These are phyloP conservation scores for Scolopax rusticola DNA, from an alignment of 2,797 vertebrate genomes.

Conservation along the genomic window DNA sequence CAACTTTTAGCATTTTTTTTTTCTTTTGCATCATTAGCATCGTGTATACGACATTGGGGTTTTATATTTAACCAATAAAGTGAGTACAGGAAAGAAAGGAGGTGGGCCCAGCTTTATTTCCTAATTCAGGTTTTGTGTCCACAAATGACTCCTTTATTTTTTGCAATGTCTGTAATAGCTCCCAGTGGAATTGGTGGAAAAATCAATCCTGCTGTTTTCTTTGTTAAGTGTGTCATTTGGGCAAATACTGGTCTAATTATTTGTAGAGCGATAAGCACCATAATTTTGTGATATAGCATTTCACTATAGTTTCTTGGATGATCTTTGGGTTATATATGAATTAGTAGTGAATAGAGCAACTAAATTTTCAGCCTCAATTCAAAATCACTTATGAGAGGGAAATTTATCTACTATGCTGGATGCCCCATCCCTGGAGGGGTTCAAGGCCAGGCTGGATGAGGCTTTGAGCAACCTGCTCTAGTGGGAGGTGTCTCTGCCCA, in stretches of 20 bases:
- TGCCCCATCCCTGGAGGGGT: no score
- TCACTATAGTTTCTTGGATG: background rate
- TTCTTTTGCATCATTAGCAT: background rate
- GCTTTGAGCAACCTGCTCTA: no score
- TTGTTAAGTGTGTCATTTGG: background rate
- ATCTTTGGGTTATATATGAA: background rate
- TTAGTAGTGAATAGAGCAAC: background rate
- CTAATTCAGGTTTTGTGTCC: background rate
- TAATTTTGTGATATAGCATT: background rate
- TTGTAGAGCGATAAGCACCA: background rate
- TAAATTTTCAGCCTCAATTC: background rate
- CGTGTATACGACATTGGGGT: background rate
- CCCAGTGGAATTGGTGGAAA: background rate
- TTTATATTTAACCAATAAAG: background rate
- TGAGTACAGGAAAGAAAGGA: background rate
- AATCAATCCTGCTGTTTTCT: background rate
- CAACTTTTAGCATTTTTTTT: background rate
- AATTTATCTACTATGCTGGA: background rate
- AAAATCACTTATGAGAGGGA: background rate
- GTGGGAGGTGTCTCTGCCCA: no score
- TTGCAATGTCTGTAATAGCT: background rate
- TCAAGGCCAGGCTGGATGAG: no score
- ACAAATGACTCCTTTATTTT: background rate
- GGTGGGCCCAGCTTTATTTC: background rate
- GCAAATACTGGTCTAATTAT: background rate